Evolutionary conservation across 1,140 invertebrate genomes (phyloP).

Genomic region (Neuroterus valhalla): DNA sequence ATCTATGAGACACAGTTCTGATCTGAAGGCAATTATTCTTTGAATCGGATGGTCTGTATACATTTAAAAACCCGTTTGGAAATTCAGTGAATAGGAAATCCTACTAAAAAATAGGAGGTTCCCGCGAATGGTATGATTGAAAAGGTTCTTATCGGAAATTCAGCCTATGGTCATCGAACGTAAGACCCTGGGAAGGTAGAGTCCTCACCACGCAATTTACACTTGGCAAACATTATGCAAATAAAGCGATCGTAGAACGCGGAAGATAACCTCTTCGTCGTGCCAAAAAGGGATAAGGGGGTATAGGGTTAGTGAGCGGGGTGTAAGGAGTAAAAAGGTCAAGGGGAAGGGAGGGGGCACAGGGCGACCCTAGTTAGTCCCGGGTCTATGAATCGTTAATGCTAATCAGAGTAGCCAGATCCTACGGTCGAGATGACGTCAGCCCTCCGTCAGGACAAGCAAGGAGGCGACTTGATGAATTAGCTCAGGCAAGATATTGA

Average conservation of each 20-base stretch:
- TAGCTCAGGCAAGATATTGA: slow-evolving; percentile 60
- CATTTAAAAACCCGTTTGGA: no score
- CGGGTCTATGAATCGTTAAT: slow-evolving; percentile 71
- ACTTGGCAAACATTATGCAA: slow-evolving; percentile 47
- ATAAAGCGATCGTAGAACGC: slow-evolving; percentile 64
- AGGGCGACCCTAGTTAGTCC: slow-evolving; percentile 66
- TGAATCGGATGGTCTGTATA: no score
- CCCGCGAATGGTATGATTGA: no score
- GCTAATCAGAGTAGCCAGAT: slow-evolving; percentile 69
- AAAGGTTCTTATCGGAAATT: no score
- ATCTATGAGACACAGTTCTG: no score
- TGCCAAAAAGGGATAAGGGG: slow-evolving; percentile 2
- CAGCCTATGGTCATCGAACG: no score
- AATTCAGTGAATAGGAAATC: no score
- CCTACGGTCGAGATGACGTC: slow-evolving; percentile 60
- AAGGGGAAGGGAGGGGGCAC: slow-evolving; percentile 56
- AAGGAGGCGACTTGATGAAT: slow-evolving; percentile 66
- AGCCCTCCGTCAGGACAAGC: slow-evolving; percentile 63
- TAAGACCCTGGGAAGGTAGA: no score
- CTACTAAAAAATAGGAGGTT: no score
- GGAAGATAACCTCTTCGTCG: slow-evolving; percentile 61
- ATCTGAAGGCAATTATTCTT: no score
- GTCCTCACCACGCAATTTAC: no score
- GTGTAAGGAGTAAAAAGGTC: slow-evolving; percentile 51
- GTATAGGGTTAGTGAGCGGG: slow-evolving; percentile 43